Percentiles rank a stretch among this genome's conserved stretches.
Evolutionary conservation across 2,797 vertebrate genomes (phyloP).

Genomic region (Hybognathus amarus): DNA sequence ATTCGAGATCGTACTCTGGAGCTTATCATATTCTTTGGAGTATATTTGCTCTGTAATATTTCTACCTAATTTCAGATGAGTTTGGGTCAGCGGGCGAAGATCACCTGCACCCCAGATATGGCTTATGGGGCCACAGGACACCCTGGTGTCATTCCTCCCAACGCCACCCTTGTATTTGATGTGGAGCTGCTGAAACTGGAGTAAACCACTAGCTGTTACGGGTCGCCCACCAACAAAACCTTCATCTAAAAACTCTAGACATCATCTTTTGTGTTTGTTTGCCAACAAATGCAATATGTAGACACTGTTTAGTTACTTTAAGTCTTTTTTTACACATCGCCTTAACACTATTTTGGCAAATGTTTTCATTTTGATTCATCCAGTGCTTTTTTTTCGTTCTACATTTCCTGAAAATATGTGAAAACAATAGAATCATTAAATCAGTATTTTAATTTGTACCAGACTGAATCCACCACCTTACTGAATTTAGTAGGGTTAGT

Average conservation of each 20-base stretch:
- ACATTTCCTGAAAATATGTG: slow-evolving; percentile 80
- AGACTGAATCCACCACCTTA: slow-evolving; percentile 87
- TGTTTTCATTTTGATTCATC: slow-evolving; percentile 65
- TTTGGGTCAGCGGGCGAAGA: slow-evolving; percentile 94
- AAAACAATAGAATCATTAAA: slow-evolving; percentile 64
- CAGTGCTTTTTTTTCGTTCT: slow-evolving; percentile 66
- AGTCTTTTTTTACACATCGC: slow-evolving; percentile 63
- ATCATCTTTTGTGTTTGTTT: slow-evolving; percentile 66
- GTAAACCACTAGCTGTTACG: slow-evolving; percentile 71
- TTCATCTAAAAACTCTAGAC: slow-evolving; percentile 66
- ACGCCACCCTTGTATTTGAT: slow-evolving; percentile 96
- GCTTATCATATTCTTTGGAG: not conserved
- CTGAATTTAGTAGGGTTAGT: slow-evolving; percentile 74
- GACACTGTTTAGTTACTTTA: slow-evolving; percentile 59
- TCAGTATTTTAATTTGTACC: slow-evolving; percentile 70
- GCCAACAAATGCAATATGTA: slow-evolving; percentile 66
- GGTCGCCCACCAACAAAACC: slow-evolving; percentile 46
- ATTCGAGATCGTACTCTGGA: slow-evolving; percentile 19
- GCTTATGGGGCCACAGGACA: slow-evolving; percentile 95
- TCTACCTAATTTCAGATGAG: slow-evolving; percentile 85
- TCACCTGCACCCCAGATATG: slow-evolving; percentile 97
- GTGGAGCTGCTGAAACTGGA: slow-evolving; percentile 97
- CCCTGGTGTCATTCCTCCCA: slow-evolving; percentile 96
- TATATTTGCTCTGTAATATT: not conserved
- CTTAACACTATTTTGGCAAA: slow-evolving; percentile 40